phyloP scores from a whole-genome alignment of 2,888 invertebrate genomes.

The Isotomurus palustris region DNA sequence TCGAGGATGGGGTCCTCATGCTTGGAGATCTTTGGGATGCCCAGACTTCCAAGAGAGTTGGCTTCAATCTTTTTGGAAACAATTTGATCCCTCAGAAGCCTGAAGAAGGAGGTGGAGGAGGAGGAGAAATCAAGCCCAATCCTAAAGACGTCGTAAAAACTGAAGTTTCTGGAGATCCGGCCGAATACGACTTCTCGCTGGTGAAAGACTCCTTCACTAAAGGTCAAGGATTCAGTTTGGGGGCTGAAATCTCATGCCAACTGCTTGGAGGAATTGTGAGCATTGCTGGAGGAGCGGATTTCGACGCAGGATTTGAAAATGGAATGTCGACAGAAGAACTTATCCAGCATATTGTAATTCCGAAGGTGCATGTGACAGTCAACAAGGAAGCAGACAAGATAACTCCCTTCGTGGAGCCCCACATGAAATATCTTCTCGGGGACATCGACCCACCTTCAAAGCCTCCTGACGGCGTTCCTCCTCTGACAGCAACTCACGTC shows the following conservation, averaged over 20 bases:
- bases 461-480: too few species aligned
- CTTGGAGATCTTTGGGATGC: slow-evolving; percentile 11
- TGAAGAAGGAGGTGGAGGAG: background rate
- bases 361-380: background rate
- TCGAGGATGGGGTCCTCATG: background rate
- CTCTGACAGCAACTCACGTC: slow-evolving; percentile 1
- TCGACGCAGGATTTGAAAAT: background rate
- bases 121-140: background rate
- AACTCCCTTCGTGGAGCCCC: background rate
- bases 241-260: background rate
- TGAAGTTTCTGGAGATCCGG: too few species aligned
- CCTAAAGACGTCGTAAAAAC: background rate
- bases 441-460: too few species aligned
- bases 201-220: too few species aligned
- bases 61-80: slow-evolving; percentile 14
- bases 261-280: background rate
- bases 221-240: too few species aligned
- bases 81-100: background rate
- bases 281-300: background rate
- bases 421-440: too few species aligned
- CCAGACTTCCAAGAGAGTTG: background rate
- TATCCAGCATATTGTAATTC: background rate
- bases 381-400: background rate
- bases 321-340: background rate
- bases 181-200: too few species aligned